Conservation (phyloP, 1,140 invertebrate genomes). For the Tetramorium alpestre region DNA sequence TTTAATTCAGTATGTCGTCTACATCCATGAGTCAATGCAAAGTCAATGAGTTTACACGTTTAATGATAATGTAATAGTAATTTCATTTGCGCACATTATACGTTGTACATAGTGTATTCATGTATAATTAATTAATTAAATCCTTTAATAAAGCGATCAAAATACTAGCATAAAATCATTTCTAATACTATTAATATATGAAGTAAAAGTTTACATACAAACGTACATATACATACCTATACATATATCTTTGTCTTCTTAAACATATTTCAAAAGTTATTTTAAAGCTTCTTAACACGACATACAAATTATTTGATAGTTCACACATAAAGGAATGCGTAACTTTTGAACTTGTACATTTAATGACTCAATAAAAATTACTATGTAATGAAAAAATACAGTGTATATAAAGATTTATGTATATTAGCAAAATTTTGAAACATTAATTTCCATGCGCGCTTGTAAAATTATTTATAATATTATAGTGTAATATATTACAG, state of each 20-base stretch:
- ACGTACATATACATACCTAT: background rate
- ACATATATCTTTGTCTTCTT: background rate
- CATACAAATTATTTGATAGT: background rate
- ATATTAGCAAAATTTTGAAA: background rate
- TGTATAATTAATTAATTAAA: constrained; percentile 20
- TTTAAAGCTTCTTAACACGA: background rate
- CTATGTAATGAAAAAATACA: background rate
- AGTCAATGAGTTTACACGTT: background rate
- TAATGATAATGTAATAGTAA: constrained; percentile 18
- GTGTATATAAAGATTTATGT: background rate
- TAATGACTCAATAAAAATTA: background rate
- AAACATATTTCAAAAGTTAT: background rate
- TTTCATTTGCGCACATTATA: background rate
- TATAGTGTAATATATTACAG: background rate
- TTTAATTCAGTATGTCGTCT: constrained; percentile 7
- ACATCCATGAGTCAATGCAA: constrained; percentile 7
- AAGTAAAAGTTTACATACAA: background rate
- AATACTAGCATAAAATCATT: background rate
- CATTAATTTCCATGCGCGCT: background rate
- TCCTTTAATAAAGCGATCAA: background rate
- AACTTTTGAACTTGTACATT: background rate
- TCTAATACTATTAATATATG: background rate
- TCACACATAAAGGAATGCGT: background rate
- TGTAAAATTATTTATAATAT: background rate
- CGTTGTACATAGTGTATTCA: background rate